Percentiles rank a stretch among this genome's conserved stretches.
These are phyloP conservation scores for Osmerus mordax DNA, from an alignment of 2,113 vertebrate genomes.

Conservation along the genomic window DNA sequence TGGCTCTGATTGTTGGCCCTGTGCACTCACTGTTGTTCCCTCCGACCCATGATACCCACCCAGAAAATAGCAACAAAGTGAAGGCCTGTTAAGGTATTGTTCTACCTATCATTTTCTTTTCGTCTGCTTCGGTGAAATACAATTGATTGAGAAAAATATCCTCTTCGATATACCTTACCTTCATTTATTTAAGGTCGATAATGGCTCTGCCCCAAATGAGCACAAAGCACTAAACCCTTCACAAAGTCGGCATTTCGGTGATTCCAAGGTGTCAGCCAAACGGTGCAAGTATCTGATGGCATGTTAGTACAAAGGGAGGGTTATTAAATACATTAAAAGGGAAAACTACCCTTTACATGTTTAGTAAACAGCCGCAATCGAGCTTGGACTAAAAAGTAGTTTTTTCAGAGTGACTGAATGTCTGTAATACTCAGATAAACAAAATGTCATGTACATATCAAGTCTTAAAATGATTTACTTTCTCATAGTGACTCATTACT, in stretches of 20 bases:
- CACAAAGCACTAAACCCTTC: constrained; percentile 6
- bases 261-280: constrained; percentile 4
- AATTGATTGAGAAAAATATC: constrained; percentile 6
- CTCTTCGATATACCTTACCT: constrained; percentile 5
- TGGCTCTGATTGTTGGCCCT: constrained; percentile 21
- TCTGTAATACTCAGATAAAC: too few relatives aligned
- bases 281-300: neutral
- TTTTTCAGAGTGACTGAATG: too few relatives aligned
- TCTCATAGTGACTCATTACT: too few relatives aligned
- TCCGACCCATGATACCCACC: constrained; percentile 8
- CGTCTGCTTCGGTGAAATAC: neutral
- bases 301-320: neutral
- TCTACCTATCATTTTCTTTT: neutral
- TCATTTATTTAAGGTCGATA: constrained; percentile 1
- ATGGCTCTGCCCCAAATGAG: constrained; percentile 1
- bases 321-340: neutral
- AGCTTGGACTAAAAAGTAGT: too few relatives aligned
- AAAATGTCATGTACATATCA: too few relatives aligned
- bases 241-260: constrained; percentile 5
- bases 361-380: too few relatives aligned
- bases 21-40: constrained; percentile 10
- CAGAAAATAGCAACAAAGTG: constrained; percentile 9
- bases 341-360: neutral
- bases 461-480: too few relatives aligned
- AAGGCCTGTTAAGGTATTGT: constrained; percentile 18